These are phyloP conservation scores for Rana temporaria DNA, from an alignment of 2,113 vertebrate genomes.

Conservation along the genomic window DNA sequence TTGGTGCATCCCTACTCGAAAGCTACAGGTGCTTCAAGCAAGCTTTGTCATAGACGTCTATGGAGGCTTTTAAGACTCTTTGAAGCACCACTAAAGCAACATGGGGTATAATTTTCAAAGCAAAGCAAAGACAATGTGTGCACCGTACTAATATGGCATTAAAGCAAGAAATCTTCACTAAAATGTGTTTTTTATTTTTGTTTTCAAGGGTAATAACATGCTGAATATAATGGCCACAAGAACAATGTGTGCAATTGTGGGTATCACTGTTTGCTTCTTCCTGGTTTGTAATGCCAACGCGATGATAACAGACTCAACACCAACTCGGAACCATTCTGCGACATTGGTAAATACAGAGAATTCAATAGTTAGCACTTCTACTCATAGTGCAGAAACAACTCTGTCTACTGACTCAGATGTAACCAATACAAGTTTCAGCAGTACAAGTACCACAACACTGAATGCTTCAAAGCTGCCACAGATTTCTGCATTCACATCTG, in stretches of 20 bases:
- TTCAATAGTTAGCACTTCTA: not conserved
- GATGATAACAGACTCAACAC: not conserved
- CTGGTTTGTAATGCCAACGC: constrained; percentile 9
- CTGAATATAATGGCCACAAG: not conserved
- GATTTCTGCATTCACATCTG: not conserved
- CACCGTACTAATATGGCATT: too few species aligned
- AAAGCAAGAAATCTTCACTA: too few species aligned
- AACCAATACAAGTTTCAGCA: not conserved
- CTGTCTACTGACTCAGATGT: not conserved
- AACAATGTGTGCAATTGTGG: constrained; percentile 19
- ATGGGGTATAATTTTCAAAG: too few species aligned
- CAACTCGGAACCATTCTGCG: not conserved
- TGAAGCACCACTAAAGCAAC: too few species aligned
- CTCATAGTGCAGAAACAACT: not conserved
- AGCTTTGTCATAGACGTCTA: too few species aligned
- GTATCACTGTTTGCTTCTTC: constrained; percentile 1
- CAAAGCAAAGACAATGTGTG: too few species aligned
- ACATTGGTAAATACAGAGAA: not conserved
- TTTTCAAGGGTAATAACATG: not conserved
- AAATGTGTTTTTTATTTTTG: not conserved
- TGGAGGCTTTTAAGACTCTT: too few species aligned
- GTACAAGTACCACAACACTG: not conserved
- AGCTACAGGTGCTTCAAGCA: too few species aligned
- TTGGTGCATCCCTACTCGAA: too few species aligned
- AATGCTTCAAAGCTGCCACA: not conserved